These are phyloP conservation scores for Epicauta chinensis DNA, from an alignment of 1,140 invertebrate species.

Conservation along the genomic window DNA sequence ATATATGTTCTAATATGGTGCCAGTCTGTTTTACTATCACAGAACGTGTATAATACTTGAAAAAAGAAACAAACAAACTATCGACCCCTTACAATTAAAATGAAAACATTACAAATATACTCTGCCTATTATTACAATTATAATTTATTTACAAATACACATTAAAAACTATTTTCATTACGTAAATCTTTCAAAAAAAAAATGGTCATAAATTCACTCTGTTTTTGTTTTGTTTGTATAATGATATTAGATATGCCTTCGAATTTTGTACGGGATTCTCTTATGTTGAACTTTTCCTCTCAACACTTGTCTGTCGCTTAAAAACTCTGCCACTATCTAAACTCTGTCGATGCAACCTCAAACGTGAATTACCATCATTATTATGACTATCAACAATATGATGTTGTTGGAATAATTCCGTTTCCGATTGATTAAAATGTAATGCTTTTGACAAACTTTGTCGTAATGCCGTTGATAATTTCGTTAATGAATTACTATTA, in stretches of 20 bases:
- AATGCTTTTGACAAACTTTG: conserved; percentile 33
- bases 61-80: conserved; percentile 16
- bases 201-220: not conserved
- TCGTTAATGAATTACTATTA: conserved; percentile 31
- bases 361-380: not conserved
- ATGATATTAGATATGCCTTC: no score
- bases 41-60: conserved; percentile 30
- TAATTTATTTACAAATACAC: not conserved
- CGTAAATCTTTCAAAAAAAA: not conserved
- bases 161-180: not conserved
- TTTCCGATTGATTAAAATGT: conserved; percentile 26
- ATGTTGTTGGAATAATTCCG: conserved; percentile 8
- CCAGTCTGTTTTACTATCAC: conserved; percentile 35
- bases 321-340: conserved; percentile 26
- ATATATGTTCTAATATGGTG: conserved; percentile 22
- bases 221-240: no score
- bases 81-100: not conserved
- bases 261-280: not conserved
- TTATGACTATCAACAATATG: not conserved
- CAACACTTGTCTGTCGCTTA: conserved; percentile 24
- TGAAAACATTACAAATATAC: not conserved
- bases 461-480: conserved; percentile 32
- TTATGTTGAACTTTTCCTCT: conserved; percentile 36
- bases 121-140: not conserved
- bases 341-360: conserved; percentile 29